Evolutionary conservation across 2,113 vertebrate genomes (phyloP), one percentile per base, ranked within the genome.

Genomic region (Melanostigma gelatinosum): DNA sequence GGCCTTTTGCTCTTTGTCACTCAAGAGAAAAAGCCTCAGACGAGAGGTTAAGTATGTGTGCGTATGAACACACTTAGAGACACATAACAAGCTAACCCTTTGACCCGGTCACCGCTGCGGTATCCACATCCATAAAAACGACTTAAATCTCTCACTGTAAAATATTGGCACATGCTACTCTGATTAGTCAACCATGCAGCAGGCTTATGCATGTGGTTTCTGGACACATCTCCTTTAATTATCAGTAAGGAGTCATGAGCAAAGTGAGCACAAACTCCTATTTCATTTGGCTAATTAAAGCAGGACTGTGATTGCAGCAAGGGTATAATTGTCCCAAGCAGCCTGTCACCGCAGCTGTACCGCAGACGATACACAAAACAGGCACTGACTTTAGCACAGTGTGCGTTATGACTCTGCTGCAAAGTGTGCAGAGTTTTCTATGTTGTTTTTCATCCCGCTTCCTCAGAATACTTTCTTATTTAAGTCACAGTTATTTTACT

Each of bases 201-300:
- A 79, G 80, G 74, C 72, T 87, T 82, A 80, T 75, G 57, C 54
- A 24, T 91, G 85, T 82, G 88, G 88, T 89, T 93, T 92, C 72
- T 80, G 77, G 85, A 91, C 69, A 75, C 74, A 79, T 90, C 64
- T 27, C 77, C 85, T 88, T 70, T 91, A 94, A 94, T 92, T 90
- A 89, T 68, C 83, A 82, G 67, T 72, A 70, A 85, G n/a, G 42
- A 79, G 69, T 78, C 73, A 72, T 50, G 64, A 88, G 89, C 22
- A 77, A 80, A 87, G 79, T 85, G 80, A 90, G 67, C 73, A 82
- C 54, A 75, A 80, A 83, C 74, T 86, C 58, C 77, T 74, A 81
- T 91, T 91, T 90, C 89, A 89, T 90, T 89, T 80, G 66, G 62
- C 71, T 90, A 91, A 91, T 92, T 93, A 94, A 90, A 90, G 87